Conservation (phyloP, 2,888 invertebrate genomes). For the Chrysodeixis includens region DNA sequence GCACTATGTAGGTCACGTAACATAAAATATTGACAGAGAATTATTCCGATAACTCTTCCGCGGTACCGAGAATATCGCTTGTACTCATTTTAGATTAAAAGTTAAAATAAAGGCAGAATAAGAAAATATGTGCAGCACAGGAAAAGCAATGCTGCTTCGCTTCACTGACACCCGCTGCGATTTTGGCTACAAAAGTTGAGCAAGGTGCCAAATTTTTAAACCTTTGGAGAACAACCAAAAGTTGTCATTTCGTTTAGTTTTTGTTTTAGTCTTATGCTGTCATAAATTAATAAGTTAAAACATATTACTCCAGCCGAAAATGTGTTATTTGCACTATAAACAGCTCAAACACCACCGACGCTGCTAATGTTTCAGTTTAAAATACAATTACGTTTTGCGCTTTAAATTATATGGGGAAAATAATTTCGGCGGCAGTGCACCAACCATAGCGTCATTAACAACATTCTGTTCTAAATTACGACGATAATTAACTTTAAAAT, state of each 20-base stretch:
- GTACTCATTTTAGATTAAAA: conserved; percentile 37
- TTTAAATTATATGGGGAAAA: conserved; percentile 27
- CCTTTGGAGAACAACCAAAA: conserved; percentile 64
- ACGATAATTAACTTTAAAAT: conserved; percentile 53
- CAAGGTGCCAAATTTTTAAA: conserved; percentile 73
- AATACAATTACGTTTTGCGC: conserved; percentile 17
- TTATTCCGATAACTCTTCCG: conserved; percentile 43
- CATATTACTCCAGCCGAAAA: conserved; percentile 19
- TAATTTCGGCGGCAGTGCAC: conserved; percentile 30
- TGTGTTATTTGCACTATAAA: conserved; percentile 16
- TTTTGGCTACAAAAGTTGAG: conserved; percentile 70
- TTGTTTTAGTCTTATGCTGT: conserved; percentile 15
- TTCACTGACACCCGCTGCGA: conserved; percentile 41
- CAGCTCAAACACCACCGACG: conserved; percentile 5
- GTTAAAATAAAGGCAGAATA: conserved; percentile 52
- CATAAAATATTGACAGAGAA: conserved; percentile 40
- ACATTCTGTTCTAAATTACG: conserved; percentile 39
- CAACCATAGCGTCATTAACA: conserved; percentile 32
- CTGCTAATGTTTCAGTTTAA: conserved; percentile 27
- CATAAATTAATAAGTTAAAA: conserved; percentile 26
- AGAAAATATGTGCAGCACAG: conserved; percentile 38
- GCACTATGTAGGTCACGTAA: conserved; percentile 29
- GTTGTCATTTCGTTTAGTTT: conserved; percentile 47
- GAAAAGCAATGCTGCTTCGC: conserved; percentile 32
- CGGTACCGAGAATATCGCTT: conserved; percentile 22